phyloP scores from a whole-genome alignment of 2,113 vertebrate genomes.

The Rallus limicola region DNA sequence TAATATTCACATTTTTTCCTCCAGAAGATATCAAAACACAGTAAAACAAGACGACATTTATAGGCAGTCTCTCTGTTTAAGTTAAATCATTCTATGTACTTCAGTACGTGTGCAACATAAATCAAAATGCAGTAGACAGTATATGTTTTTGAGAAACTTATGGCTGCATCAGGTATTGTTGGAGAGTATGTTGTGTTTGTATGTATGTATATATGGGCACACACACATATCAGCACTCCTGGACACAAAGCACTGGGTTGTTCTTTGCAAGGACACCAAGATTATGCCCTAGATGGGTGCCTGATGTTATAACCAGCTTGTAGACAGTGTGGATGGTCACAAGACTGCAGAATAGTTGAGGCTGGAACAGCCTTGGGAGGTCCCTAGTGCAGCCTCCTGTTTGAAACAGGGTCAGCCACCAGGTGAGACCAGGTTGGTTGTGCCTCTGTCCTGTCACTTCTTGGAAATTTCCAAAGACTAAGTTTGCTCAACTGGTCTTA shows the following conservation, averaged over 20 bases:
- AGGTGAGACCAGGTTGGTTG: background rate
- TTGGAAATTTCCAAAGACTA: background rate
- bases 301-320: background rate
- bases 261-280: background rate
- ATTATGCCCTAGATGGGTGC: no score
- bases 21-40: background rate
- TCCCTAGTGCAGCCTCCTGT: background rate
- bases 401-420: background rate
- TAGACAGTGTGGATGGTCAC: background rate
- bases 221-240: accelerated
- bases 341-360: background rate
- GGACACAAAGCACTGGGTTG: background rate
- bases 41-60: background rate
- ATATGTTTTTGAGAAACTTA: background rate
- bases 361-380: background rate
- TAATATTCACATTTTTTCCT: background rate
- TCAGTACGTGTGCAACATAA: background rate
- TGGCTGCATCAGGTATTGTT: background rate
- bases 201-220: background rate
- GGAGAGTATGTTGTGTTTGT: background rate
- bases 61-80: background rate
- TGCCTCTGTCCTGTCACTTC: background rate
- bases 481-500: background rate
- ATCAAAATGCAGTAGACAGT: background rate
- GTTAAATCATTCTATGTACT: background rate